Evolutionary conservation across 2,797 vertebrate species (phyloP), one percentile per base, ranked within the genome.

Genomic region (Emys orbicularis): DNA sequence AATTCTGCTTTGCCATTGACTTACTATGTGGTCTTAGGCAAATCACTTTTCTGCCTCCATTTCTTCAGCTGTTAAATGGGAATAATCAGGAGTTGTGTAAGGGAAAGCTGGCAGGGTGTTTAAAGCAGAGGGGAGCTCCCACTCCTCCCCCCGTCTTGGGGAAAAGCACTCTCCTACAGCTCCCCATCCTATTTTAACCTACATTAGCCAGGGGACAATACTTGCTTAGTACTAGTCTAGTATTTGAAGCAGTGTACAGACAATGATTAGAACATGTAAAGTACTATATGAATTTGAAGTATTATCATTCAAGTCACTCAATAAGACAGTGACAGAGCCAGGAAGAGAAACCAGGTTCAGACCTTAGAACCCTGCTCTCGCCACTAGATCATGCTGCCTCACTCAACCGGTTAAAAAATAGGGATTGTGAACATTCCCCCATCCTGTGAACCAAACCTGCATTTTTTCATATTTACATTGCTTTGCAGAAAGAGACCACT

Each of bases 31-130:
- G 34, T 15, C 54, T 49, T 90, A 37, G 94, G 50, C 84, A 96
- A 94, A 95, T 93, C 91, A 96, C 50, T 96, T 94, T 97, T 94
- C 93, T 74, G 96, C 47, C 12, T 34, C 77, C 87, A 41, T 65
- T 93, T 94, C 72, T 91, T 95, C 91, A 95, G 29, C 41, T 91
- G 65, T 89, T 93, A 91, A 87, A 95, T 90, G 92, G 6, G 77
- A 90, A 61, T 88, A 97, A 94, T 94, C 83, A 95, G 47, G 72
- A 96, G 87, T 72, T 52, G 88, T 29, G 53, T 87, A 74, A 96
- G 92, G 77, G 6, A 80, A 93, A 94, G 88, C 1, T 80, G 47
- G 1, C 59, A 83, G 21, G 57, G 6, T 31, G 25, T 81, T 82
- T 88, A 89, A 50, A 92, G 0, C 27, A 81, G 47, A 44, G 52